phyloP scores from a whole-genome alignment of 2,797 vertebrate species.

The Craterocephalus amniculus region DNA sequence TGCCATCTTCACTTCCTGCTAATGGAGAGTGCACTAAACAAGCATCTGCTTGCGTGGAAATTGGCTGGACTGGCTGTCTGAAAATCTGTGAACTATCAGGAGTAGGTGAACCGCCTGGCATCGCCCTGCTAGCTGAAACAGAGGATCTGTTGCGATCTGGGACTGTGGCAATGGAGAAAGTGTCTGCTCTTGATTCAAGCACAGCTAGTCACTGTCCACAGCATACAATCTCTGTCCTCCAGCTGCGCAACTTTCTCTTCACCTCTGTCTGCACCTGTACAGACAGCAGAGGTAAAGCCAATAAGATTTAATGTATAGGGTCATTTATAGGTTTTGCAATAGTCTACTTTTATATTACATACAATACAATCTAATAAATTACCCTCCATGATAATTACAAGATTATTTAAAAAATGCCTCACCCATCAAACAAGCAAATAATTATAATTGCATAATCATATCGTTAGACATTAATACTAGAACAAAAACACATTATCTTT shows the following conservation, averaged over 20 bases:
- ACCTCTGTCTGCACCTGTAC: constrained; percentile 85
- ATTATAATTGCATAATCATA: neutral
- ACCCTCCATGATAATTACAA: neutral
- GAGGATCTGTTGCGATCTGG: constrained; percentile 55
- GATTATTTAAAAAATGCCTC: neutral
- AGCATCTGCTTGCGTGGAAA: constrained; percentile 13
- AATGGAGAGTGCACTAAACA: constrained; percentile 32
- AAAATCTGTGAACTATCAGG: constrained; percentile 43
- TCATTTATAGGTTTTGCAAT: neutral
- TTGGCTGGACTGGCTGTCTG: constrained; percentile 19
- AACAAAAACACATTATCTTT: neutral
- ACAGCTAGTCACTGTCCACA: constrained; percentile 79
- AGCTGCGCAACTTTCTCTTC: constrained; percentile 82
- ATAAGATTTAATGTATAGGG: neutral
- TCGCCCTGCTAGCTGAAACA: constrained; percentile 5
- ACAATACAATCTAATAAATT: neutral
- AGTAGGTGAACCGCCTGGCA: constrained; percentile 37
- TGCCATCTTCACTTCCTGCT: constrained; percentile 3
- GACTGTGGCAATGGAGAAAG: constrained; percentile 61
- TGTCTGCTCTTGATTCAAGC: constrained; percentile 43
- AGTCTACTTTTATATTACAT: neutral
- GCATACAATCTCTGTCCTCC: constrained; percentile 75
- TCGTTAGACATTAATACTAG: neutral
- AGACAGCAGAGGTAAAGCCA: neutral
- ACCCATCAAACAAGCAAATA: neutral